Conservation (phyloP, 2,888 invertebrate species). For the Catonia carolina region DNA sequence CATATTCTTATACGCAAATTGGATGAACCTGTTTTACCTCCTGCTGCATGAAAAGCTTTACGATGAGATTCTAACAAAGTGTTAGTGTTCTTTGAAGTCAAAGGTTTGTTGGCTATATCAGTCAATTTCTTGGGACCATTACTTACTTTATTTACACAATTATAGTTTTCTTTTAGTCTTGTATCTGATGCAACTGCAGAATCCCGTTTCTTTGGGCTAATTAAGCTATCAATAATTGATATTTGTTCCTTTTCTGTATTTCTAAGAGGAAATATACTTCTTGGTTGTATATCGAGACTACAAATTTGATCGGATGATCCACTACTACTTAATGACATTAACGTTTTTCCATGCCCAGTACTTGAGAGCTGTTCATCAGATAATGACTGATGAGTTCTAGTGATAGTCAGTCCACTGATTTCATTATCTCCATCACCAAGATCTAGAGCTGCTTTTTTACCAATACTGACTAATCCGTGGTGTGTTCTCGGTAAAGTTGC, state of each 20-base stretch:
- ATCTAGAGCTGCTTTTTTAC: constrained; percentile 31
- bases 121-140: neutral
- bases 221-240: neutral
- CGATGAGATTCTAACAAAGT: constrained; percentile 29
- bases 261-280: neutral
- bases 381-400: neutral
- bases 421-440: constrained; percentile 16
- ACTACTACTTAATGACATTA: neutral
- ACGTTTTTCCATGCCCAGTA: neutral
- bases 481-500: constrained; percentile 20
- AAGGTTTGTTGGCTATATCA: neutral
- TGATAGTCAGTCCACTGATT: too few relatives aligned
- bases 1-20: constrained; percentile 29
- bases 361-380: neutral
- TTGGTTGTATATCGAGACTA: neutral
- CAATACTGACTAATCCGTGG: constrained; percentile 28
- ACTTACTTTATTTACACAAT: neutral
- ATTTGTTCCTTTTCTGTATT: neutral
- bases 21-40: constrained; percentile 35
- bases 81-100: constrained; percentile 10
- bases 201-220: neutral
- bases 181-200: neutral
- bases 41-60: constrained; percentile 30
- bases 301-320: constrained; percentile 11
- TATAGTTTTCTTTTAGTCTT: neutral